Conservation (phyloP, 2,888 invertebrate species). For the Orgyia antiqua region DNA sequence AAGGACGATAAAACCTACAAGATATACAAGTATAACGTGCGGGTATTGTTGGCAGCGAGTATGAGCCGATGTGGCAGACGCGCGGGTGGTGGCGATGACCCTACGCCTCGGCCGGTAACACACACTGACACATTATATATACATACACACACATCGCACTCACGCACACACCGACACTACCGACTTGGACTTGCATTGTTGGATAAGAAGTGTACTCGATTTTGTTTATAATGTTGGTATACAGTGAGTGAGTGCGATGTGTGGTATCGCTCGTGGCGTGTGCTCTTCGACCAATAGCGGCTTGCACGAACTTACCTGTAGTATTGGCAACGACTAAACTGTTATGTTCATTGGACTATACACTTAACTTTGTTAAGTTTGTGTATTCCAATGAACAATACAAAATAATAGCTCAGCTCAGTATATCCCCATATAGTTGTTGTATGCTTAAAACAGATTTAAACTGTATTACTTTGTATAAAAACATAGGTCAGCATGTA, state of each 20-base stretch:
- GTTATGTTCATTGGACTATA: constrained; percentile 25
- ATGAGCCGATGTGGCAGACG: constrained; percentile 56
- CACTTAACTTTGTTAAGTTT: not conserved
- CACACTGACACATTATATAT: constrained; percentile 10
- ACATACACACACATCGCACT: constrained; percentile 7
- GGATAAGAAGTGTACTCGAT: too few relatives aligned
- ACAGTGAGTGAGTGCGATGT: constrained; percentile 3
- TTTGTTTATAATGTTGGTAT: constrained; percentile 5
- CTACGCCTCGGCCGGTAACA: constrained; percentile 52
- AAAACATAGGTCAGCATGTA: constrained; percentile 28
- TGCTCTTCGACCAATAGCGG: constrained; percentile 36
- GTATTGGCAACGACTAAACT: constrained; percentile 1
- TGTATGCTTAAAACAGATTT: constrained; percentile 19
- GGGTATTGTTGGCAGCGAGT: constrained; percentile 55
- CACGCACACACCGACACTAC: constrained; percentile 12
- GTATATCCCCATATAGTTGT: constrained; percentile 26
- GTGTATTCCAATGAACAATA: constrained; percentile 32
- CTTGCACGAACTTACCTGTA: constrained; percentile 31
- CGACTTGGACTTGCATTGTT: too few relatives aligned
- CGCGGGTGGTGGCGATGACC: constrained; percentile 62
- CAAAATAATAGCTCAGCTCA: constrained; percentile 9
- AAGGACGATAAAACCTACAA: too few relatives aligned
- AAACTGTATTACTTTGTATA: constrained; percentile 14
- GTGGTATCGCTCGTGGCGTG: constrained; percentile 29
- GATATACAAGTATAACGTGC: constrained; percentile 31